Conservation (phyloP, 2,888 invertebrate species). For the Carpatolechia fugitivella region DNA sequence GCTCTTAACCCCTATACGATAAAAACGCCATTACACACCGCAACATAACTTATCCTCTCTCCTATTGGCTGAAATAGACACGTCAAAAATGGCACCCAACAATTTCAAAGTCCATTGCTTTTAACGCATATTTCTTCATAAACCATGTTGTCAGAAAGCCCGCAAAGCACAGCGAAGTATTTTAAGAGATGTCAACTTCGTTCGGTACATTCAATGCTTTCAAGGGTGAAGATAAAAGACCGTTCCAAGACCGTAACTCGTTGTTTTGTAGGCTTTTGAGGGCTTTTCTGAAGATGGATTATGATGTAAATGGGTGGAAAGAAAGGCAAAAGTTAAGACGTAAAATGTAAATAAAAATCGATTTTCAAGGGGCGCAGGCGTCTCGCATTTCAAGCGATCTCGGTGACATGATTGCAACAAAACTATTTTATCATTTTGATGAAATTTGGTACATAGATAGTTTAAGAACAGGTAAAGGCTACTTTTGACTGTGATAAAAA, state of each 20-base stretch:
- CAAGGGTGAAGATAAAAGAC: constrained; percentile 24
- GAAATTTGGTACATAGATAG: too few relatives aligned
- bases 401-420: too few relatives aligned
- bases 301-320: neutral
- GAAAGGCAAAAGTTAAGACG: neutral
- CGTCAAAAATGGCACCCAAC: neutral
- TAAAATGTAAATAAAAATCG: too few relatives aligned
- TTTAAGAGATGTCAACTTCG: neutral
- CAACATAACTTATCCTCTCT: constrained; percentile 46
- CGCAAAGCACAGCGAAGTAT: neutral
- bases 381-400: too few relatives aligned
- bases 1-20: constrained; percentile 35
- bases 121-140: too few relatives aligned
- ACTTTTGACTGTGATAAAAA: too few relatives aligned
- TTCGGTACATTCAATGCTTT: neutral
- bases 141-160: neutral
- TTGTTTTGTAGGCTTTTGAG: neutral
- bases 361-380: too few relatives aligned
- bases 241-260: neutral
- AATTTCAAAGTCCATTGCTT: neutral
- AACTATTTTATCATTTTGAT: too few relatives aligned
- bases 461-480: too few relatives aligned
- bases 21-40: constrained; percentile 44
- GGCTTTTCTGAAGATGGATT: neutral
- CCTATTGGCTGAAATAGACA: constrained; percentile 17